Conservation (phyloP, 2,888 invertebrate genomes). For the Caenorhabditis sp. region DNA sequence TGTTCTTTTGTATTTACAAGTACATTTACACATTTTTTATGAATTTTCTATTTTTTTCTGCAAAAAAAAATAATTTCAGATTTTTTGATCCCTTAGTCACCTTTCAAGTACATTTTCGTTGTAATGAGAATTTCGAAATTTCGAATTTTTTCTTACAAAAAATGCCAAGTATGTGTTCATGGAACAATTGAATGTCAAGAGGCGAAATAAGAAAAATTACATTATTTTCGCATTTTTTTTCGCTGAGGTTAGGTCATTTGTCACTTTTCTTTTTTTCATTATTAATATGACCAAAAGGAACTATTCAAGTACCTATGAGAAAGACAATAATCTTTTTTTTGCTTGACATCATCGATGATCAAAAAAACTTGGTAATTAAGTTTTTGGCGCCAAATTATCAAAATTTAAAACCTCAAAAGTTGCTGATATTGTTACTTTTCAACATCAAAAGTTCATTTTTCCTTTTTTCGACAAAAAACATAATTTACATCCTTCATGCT, state of each 20-base stretch:
- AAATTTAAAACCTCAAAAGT: too few species aligned
- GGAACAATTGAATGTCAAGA: constrained; percentile 1
- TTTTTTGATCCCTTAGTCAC: background rate
- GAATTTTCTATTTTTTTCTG: too few species aligned
- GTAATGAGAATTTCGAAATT: background rate
- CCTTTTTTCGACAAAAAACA: too few species aligned
- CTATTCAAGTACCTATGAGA: too few species aligned
- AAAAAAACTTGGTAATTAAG: too few species aligned
- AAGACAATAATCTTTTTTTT: too few species aligned
- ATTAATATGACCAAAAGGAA: background rate
- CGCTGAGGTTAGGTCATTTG: background rate
- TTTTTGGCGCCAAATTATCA: too few species aligned
- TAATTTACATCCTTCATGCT: too few species aligned
- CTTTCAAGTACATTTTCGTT: background rate
- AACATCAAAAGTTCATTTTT: too few species aligned
- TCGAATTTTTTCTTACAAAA: background rate
- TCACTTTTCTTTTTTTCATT: background rate
- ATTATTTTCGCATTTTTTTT: background rate
- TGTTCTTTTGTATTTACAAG: background rate
- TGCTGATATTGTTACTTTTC: too few species aligned
- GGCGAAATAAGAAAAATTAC: background rate
- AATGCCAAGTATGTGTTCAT: background rate
- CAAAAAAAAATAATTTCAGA: too few species aligned
- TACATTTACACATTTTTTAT: background rate
- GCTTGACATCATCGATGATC: too few species aligned